phyloP scores from a whole-genome alignment of 2,888 invertebrate species.

The Athripsodes cinereus region DNA sequence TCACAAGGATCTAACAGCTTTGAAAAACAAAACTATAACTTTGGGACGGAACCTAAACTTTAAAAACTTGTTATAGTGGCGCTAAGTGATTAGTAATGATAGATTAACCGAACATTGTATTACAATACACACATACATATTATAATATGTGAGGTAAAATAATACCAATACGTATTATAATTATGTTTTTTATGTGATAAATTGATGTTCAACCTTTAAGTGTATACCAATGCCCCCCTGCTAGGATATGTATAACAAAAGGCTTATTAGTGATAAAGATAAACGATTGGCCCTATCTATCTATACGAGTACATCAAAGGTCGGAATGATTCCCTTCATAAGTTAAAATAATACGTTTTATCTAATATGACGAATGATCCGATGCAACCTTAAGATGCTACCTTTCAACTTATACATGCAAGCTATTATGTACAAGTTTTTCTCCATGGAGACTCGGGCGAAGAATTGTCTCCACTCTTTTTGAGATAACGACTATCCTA shows the following conservation, averaged over 20 bases:
- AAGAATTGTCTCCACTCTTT: too few relatives aligned
- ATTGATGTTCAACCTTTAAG: not conserved
- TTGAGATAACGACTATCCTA: too few relatives aligned
- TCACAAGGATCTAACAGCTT: not conserved
- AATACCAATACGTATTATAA: too few relatives aligned
- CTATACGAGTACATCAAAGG: slow-evolving; percentile 3
- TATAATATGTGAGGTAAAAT: too few relatives aligned
- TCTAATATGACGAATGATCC: not conserved
- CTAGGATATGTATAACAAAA: slow-evolving; percentile 5
- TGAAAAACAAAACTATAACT: not conserved
- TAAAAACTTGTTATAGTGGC: not conserved
- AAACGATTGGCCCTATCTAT: slow-evolving; percentile 3
- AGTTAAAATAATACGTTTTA: too few relatives aligned
- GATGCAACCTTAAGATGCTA: too few relatives aligned
- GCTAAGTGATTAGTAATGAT: not conserved
- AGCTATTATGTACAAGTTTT: too few relatives aligned
- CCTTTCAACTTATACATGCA: not conserved
- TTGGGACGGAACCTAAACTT: not conserved
- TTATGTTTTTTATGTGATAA: not conserved
- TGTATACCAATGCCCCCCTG: not conserved
- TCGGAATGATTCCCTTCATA: not conserved
- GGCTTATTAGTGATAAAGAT: slow-evolving; percentile 5
- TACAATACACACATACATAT: too few relatives aligned
- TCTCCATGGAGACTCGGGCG: too few relatives aligned
- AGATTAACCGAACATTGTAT: not conserved